A percentile compares a stretch with the other conserved stretches of the same genome.
These are phyloP conservation scores for Coccyzus lansbergi DNA, from an alignment of 2,797 vertebrate genomes.

Conservation along the genomic window DNA sequence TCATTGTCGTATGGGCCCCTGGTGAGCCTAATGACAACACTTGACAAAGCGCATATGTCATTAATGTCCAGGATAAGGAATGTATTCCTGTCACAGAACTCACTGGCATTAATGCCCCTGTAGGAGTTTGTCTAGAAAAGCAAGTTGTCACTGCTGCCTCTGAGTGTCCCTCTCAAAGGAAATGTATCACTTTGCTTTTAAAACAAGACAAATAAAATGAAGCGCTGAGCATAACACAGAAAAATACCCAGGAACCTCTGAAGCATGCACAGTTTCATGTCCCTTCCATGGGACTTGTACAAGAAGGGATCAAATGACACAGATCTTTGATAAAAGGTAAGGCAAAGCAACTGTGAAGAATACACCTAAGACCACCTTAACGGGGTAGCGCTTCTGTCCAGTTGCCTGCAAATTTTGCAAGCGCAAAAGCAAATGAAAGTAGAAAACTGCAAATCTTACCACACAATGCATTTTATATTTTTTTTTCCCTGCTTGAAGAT, in stretches of 20 bases:
- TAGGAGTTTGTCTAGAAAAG: slow-evolving; percentile 48
- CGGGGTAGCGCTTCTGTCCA: background rate
- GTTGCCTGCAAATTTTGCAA: background rate
- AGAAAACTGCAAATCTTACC: background rate
- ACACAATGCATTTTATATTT: background rate
- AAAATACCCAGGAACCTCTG: background rate
- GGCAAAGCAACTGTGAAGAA: background rate
- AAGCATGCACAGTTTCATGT: background rate
- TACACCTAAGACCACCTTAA: background rate
- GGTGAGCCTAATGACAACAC: background rate
- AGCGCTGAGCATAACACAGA: background rate
- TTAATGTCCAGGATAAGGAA: slow-evolving; percentile 13
- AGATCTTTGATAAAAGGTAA: background rate
- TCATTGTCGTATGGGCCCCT: background rate
- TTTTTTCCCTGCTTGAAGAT: slow-evolving; percentile 22
- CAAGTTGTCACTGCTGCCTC: slow-evolving; percentile 48
- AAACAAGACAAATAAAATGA: slow-evolving; percentile 57
- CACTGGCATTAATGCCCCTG: background rate
- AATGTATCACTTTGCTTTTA: slow-evolving; percentile 54
- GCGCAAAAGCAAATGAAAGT: background rate
- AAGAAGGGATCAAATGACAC: background rate
- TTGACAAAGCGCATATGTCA: slow-evolving; percentile 41
- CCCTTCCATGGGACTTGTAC: background rate
- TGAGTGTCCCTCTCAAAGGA: slow-evolving; percentile 51
- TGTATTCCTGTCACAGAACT: slow-evolving; percentile 28